These are phyloP conservation scores for Dicyrtomina minuta DNA, from an alignment of 2,888 invertebrate species.

Conservation along the genomic window DNA sequence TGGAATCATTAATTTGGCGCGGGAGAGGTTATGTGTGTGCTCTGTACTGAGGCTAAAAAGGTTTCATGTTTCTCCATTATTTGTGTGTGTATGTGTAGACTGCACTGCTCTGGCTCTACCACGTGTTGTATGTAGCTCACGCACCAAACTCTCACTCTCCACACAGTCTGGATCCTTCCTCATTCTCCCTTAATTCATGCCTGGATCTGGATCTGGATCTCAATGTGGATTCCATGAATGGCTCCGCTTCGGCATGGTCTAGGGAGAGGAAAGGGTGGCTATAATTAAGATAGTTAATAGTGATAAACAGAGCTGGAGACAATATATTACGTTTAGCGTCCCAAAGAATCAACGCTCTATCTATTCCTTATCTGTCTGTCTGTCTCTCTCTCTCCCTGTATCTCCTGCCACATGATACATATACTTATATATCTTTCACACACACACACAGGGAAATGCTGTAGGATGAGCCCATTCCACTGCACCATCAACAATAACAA, in stretches of 20 bases:
- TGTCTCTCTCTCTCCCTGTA: neutral
- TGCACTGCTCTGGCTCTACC: neutral
- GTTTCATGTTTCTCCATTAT: constrained; percentile 14
- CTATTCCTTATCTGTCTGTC: neutral
- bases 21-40: constrained; percentile 6
- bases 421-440: neutral
- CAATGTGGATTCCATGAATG: neutral
- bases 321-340: constrained; percentile 29
- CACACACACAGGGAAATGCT: neutral
- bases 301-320: constrained; percentile 31
- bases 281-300: constrained; percentile 50
- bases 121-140: neutral
- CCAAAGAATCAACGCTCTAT: constrained; percentile 14
- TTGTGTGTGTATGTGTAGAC: no score
- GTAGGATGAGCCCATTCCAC: neutral
- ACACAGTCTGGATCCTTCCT: neutral
- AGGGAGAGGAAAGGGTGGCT: constrained; percentile 41
- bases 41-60: constrained; percentile 12
- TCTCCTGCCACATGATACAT: neutral
- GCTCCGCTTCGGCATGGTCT: neutral
- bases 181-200: neutral
- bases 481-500: no score
- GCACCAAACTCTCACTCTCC: no score
- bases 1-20: constrained; percentile 30
- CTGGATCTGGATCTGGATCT: neutral